These are phyloP conservation scores for Zootoca vivipara DNA, from an alignment of 2,113 vertebrate genomes.

Conservation along the genomic window DNA sequence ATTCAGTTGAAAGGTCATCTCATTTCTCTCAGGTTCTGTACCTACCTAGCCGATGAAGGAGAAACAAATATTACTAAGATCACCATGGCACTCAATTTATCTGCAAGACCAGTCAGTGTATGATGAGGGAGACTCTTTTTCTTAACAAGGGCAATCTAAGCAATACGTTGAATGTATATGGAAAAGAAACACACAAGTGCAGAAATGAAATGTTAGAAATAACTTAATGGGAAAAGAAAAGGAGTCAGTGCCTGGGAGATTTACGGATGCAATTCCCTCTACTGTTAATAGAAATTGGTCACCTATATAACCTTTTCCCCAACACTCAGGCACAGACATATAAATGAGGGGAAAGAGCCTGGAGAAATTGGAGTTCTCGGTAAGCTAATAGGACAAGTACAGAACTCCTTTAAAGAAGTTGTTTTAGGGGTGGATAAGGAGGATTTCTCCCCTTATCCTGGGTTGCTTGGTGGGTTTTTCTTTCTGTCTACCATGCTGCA, in stretches of 20 bases:
- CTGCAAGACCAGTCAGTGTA: conserved; percentile 42
- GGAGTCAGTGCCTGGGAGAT: conserved; percentile 44
- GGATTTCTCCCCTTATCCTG: background rate
- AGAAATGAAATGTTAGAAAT: conserved; percentile 52
- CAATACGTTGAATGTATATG: conserved; percentile 40
- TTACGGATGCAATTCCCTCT: conserved; percentile 51
- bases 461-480: background rate
- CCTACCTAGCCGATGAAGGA: conserved; percentile 37
- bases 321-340: background rate
- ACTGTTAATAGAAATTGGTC: conserved; percentile 45
- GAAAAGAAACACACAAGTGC: conserved; percentile 50
- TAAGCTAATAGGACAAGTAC: conserved; percentile 15
- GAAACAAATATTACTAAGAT: conserved; percentile 46
- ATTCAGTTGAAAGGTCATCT: conserved; percentile 7
- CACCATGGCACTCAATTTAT: conserved; percentile 42
- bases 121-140: conserved; percentile 13
- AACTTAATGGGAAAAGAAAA: conserved; percentile 54
- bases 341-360: background rate
- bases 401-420: background rate
- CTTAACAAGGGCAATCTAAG: conserved; percentile 41
- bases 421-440: background rate
- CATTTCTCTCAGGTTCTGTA: background rate
- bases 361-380: background rate
- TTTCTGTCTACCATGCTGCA: background rate
- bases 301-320: background rate